A percentile compares a stretch with the other conserved stretches of the same genome.
Evolutionary conservation across 2,797 vertebrate genomes (phyloP).

Genomic region (Tamandua tetradactyla): DNA sequence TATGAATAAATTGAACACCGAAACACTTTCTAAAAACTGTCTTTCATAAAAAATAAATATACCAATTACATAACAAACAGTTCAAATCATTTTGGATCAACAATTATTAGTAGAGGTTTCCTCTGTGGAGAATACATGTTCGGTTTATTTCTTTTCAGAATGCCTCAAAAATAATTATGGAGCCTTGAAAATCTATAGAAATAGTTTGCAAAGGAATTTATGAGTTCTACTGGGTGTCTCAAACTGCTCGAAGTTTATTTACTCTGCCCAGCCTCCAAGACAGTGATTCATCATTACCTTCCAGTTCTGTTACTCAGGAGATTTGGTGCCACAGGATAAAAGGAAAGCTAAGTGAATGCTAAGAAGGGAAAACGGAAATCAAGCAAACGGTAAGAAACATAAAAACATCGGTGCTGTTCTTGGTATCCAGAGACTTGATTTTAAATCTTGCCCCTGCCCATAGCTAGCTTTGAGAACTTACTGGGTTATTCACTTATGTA

Average conservation of each 20-base stretch:
- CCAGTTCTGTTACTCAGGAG: background rate
- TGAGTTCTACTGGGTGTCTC: background rate
- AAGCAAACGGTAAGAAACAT: background rate
- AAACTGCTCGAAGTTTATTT: background rate
- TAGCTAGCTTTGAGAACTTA: background rate
- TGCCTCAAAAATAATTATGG: constrained; percentile 18
- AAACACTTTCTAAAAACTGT: background rate
- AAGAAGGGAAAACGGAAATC: background rate
- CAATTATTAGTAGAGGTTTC: background rate
- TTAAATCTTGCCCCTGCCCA: background rate
- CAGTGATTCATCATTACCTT: background rate
- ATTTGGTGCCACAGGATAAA: background rate
- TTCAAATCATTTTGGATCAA: constrained; percentile 10
- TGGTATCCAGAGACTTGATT: background rate
- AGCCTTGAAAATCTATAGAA: background rate
- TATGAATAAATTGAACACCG: constrained; percentile 11
- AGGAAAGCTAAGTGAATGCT: background rate
- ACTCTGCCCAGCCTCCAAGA: background rate
- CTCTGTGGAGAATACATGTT: background rate
- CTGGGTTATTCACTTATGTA: background rate
- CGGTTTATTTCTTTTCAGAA: constrained; percentile 30
- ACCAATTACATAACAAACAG: constrained; percentile 5
- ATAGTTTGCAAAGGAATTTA: background rate
- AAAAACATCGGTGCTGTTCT: background rate
- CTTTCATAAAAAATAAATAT: background rate